These are phyloP conservation scores for Notocelia uddmanniana DNA, from an alignment of 2,888 invertebrate genomes.

Conservation along the genomic window DNA sequence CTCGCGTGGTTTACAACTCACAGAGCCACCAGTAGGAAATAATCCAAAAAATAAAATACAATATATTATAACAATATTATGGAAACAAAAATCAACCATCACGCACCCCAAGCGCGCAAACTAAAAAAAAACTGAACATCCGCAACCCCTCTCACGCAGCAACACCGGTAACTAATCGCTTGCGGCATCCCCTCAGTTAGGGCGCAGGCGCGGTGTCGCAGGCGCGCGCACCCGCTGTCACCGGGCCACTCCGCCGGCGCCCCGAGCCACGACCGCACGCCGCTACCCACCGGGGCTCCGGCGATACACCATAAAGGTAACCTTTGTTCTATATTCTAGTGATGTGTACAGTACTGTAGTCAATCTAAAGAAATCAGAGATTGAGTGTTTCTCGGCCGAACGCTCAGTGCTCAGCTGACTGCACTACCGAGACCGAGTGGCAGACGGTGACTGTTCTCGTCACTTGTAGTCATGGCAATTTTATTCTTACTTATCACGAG, in stretches of 20 bases:
- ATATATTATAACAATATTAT: too few relatives aligned
- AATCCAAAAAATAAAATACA: too few relatives aligned
- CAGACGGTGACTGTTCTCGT: background rate
- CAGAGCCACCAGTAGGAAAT: too few relatives aligned
- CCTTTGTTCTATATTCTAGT: constrained; percentile 3
- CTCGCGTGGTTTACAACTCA: too few relatives aligned
- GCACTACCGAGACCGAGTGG: background rate
- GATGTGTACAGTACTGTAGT: background rate
- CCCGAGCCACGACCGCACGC: constrained; percentile 77
- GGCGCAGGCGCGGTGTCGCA: constrained; percentile 77
- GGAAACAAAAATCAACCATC: too few relatives aligned
- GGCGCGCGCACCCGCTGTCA: constrained; percentile 73
- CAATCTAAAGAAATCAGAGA: background rate
- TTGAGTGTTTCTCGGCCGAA: background rate
- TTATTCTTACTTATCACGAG: background rate
- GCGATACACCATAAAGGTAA: constrained; percentile 57
- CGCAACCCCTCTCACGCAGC: constrained; percentile 11
- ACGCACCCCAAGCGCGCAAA: too few relatives aligned
- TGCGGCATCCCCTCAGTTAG: constrained; percentile 54
- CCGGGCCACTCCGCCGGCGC: constrained; percentile 78
- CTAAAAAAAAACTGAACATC: background rate
- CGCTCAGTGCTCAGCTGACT: background rate
- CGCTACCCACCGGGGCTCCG: constrained; percentile 80
- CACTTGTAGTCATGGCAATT: background rate
- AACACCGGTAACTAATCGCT: constrained; percentile 47